A percentile compares a stretch with the other conserved stretches of the same genome.
phyloP scores from a whole-genome alignment of 2,113 vertebrate genomes.

The Brachyistius frenatus region DNA sequence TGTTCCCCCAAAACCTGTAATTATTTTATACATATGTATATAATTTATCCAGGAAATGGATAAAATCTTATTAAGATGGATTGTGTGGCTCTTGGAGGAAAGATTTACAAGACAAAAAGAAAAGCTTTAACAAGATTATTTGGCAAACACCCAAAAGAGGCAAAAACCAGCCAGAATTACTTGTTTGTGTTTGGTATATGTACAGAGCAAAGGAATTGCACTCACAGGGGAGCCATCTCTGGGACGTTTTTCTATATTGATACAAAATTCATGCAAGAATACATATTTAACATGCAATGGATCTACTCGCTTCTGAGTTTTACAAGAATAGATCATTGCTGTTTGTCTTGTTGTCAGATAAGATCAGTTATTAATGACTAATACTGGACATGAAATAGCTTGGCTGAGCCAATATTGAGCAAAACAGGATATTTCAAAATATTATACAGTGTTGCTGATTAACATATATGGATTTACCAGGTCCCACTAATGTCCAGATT shows the following conservation, averaged over 20 bases:
- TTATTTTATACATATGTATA: background rate
- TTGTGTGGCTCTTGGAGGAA: constrained; percentile 42
- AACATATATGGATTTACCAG: background rate
- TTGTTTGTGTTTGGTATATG: constrained; percentile 7
- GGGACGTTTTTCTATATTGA: background rate
- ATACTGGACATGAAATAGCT: too few relatives aligned
- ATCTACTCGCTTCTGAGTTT: background rate
- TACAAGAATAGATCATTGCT: background rate
- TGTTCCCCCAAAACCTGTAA: background rate
- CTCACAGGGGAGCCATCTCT: too few relatives aligned
- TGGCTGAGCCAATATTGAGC: background rate
- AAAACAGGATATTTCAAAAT: background rate
- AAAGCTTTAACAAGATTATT: constrained; percentile 60
- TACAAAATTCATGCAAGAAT: background rate
- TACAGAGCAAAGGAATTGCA: background rate
- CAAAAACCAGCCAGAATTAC: constrained; percentile 45
- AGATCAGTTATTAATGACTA: too few relatives aligned
- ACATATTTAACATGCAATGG: background rate
- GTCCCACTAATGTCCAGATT: constrained; percentile 2
- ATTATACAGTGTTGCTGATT: background rate
- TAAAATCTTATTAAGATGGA: constrained; percentile 66
- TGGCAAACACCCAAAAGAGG: constrained; percentile 14
- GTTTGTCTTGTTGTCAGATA: background rate
- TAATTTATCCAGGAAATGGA: constrained; percentile 3
- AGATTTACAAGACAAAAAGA: constrained; percentile 41